Conservation (phyloP, 2,113 vertebrate genomes). For the Ranitomeya imitator region DNA sequence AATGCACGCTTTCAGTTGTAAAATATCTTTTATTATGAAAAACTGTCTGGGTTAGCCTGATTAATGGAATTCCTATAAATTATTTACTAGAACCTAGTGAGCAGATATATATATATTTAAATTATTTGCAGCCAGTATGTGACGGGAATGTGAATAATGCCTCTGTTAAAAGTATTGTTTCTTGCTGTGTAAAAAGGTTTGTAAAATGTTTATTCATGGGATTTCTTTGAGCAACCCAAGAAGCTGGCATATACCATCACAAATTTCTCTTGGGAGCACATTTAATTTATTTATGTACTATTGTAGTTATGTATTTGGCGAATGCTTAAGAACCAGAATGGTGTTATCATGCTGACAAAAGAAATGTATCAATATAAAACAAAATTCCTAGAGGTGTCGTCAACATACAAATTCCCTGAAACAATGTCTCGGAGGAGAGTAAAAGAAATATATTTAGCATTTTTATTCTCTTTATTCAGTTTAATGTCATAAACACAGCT, state of each 20-base stretch:
- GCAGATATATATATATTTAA: conserved; percentile 50
- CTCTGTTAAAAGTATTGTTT: conserved; percentile 40
- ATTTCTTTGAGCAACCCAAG: conserved; percentile 46
- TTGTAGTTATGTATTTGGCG: conserved; percentile 51
- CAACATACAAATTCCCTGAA: conserved; percentile 46
- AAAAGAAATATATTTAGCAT: conserved; percentile 54
- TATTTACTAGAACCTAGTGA: conserved; percentile 45
- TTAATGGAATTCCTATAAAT: conserved; percentile 51
- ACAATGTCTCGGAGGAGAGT: conserved; percentile 49
- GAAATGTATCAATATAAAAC: conserved; percentile 56
- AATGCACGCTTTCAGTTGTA: conserved; percentile 23
- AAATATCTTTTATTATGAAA: conserved; percentile 24
- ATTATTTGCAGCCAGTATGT: conserved; percentile 12
- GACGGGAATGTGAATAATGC: conserved; percentile 43
- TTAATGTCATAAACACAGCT: conserved; percentile 51
- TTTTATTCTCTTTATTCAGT: conserved; percentile 54
- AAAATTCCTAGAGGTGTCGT: conserved; percentile 53
- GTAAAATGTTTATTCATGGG: conserved; percentile 53
- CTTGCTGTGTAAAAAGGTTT: conserved; percentile 50
- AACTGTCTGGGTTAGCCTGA: conserved; percentile 13
- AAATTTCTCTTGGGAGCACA: conserved; percentile 48
- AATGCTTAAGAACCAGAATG: conserved; percentile 52
- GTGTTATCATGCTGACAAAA: conserved; percentile 58
- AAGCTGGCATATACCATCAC: conserved; percentile 43
- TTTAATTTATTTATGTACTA: conserved; percentile 57